Percentiles rank a stretch among this genome's conserved stretches.
Conservation (phyloP, 2,113 vertebrate genomes). For the Alexandromys fortis region DNA sequence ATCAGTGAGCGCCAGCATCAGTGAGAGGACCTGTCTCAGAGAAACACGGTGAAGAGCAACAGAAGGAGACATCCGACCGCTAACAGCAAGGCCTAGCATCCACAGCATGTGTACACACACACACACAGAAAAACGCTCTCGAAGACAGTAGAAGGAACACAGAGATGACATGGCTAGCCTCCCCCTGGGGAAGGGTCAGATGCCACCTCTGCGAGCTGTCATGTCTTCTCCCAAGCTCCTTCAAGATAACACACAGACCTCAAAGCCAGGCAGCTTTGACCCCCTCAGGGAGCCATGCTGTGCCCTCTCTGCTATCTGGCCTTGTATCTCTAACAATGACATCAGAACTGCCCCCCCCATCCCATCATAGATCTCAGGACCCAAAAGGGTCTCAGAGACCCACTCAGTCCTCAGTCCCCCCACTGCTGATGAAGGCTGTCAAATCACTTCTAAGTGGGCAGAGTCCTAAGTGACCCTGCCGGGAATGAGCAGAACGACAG, state of each 20-base stretch:
- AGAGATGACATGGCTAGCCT: background rate
- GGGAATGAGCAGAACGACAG: background rate
- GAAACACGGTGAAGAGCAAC: background rate
- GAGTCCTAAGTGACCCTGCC: background rate
- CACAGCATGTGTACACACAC: background rate
- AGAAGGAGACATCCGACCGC: no score
- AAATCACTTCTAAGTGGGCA: background rate
- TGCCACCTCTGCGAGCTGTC: background rate
- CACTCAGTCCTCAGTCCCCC: background rate
- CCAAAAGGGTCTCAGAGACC: background rate
- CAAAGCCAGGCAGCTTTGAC: background rate
- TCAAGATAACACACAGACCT: background rate
- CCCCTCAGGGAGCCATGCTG: background rate
- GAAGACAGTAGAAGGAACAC: rapidly evolving
- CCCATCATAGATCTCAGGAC: background rate
- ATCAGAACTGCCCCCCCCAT: no score
- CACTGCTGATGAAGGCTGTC: background rate
- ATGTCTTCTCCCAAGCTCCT: background rate
- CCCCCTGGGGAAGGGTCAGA: background rate
- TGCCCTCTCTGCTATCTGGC: background rate
- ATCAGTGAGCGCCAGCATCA: background rate
- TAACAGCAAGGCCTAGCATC: background rate
- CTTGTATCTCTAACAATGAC: background rate
- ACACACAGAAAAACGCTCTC: background rate
- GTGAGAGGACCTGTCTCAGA: background rate